Evolutionary conservation across 1,140 invertebrate species (phyloP).

Genomic region (Drosophila erecta): DNA sequence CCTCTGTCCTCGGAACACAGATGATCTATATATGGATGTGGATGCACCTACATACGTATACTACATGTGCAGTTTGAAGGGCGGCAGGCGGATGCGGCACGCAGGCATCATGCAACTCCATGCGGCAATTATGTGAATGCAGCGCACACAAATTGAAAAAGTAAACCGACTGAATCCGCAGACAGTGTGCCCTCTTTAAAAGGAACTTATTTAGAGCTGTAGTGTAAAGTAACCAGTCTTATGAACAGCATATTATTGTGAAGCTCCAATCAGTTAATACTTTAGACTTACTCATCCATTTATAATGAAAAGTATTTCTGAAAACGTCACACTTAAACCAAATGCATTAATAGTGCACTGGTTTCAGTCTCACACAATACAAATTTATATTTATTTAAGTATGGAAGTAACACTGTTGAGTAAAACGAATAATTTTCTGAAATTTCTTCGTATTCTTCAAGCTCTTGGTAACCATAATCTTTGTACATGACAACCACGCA

Average conservation of each 20-base stretch:
- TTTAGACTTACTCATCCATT: too few species aligned
- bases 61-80: conserved; percentile 35
- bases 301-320: too few species aligned
- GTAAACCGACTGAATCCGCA: conserved; percentile 43
- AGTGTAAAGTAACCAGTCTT: too few species aligned
- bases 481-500: conserved; percentile 25
- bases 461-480: conserved; percentile 61
- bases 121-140: conserved; percentile 67
- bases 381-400: neutral
- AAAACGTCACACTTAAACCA: too few species aligned
- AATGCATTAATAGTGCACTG: too few species aligned
- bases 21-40: conserved; percentile 10
- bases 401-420: conserved; percentile 2
- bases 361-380: too few species aligned
- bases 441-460: conserved; percentile 29
- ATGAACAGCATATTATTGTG: too few species aligned
- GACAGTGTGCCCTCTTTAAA: conserved; percentile 17
- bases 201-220: too few species aligned
- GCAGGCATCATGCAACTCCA: conserved; percentile 47
- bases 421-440: conserved; percentile 27
- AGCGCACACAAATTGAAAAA: conserved; percentile 76
- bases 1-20: conserved; percentile 26
- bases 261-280: too few species aligned
- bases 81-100: conserved; percentile 33
- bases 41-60: neutral